phyloP scores from a whole-genome alignment of 37 sponge, comb jelly and placozoan genomes.

The Crambe crambe region DNA sequence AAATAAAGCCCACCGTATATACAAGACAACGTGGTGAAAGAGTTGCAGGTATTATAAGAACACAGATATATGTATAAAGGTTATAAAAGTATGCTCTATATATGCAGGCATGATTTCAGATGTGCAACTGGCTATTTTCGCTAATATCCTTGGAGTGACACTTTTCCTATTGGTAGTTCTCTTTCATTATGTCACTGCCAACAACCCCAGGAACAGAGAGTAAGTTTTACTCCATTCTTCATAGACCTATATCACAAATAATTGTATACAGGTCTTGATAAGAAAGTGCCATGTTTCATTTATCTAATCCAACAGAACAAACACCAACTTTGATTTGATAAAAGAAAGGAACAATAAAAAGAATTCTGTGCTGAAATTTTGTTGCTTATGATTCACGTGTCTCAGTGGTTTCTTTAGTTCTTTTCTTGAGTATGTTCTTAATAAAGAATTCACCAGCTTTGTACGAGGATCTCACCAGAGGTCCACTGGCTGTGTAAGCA shows the following conservation, averaged over 20 bases:
- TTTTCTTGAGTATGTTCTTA: constrained; percentile 86
- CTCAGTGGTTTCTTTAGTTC: neutral
- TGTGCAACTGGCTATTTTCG: constrained; percentile 92
- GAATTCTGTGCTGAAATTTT: neutral
- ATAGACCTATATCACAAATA: neutral
- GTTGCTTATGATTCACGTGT: neutral
- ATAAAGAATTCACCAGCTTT: constrained; percentile 95
- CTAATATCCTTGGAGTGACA: constrained; percentile 87
- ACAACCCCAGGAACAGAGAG: constrained; percentile 80
- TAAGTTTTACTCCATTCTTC: constrained; percentile 15
- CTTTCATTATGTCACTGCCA: constrained; percentile 90
- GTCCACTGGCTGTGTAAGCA: constrained; percentile 98
- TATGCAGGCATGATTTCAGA: constrained; percentile 81
- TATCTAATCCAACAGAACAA: no score
- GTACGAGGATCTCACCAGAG: constrained; percentile 97
- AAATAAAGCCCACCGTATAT: no score
- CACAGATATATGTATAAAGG: no score
- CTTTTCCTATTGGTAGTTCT: constrained; percentile 91
- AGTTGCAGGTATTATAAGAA: neutral
- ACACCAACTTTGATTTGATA: no score
- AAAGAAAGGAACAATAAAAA: no score
- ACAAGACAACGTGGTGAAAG: no score
- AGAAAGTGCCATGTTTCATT: no score
- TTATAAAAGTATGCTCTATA: no score
- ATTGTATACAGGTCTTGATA: neutral